Evolutionary conservation across 2,888 invertebrate species (phyloP).

Genomic region (Lacanobia wlatinum): DNA sequence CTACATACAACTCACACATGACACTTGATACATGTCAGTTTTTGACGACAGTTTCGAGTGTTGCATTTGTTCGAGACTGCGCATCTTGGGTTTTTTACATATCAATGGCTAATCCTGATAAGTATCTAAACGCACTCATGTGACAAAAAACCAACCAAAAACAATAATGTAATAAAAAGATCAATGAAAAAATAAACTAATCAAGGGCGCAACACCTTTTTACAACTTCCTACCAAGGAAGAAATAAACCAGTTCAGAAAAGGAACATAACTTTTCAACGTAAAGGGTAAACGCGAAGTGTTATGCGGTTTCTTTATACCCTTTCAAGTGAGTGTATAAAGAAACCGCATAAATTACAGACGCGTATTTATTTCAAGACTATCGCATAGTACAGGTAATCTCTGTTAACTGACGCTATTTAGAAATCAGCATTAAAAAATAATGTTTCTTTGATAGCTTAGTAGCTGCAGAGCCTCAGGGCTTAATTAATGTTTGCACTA

Average conservation of each 20-base stretch:
- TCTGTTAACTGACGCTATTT: slow-evolving; percentile 30
- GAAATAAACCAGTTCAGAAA: slow-evolving; percentile 21
- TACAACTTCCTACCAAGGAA: slow-evolving; percentile 25
- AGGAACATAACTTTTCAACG: slow-evolving; percentile 10
- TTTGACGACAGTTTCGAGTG: no score
- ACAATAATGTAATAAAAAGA: slow-evolving; percentile 3
- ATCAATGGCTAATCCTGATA: no score
- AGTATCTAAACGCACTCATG: not conserved
- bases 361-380: slow-evolving; percentile 11
- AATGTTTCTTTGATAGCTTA: slow-evolving; percentile 8
- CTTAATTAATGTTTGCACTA: slow-evolving; percentile 19
- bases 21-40: no score
- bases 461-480: slow-evolving; percentile 25
- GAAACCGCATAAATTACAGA: slow-evolving; percentile 21
- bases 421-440: slow-evolving; percentile 12
- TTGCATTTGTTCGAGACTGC: no score
- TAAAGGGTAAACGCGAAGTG: not conserved
- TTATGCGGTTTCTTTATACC: no score
- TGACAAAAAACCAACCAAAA: not conserved
- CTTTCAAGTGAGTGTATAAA: no score
- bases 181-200: slow-evolving; percentile 17
- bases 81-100: no score
- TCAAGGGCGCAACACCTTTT: slow-evolving; percentile 1
- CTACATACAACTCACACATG: no score
- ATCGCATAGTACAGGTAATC: not conserved